Percentiles rank a stretch among this genome's conserved stretches.
Conservation (phyloP, 2,797 vertebrate species). For the Anomalospiza imberbis region DNA sequence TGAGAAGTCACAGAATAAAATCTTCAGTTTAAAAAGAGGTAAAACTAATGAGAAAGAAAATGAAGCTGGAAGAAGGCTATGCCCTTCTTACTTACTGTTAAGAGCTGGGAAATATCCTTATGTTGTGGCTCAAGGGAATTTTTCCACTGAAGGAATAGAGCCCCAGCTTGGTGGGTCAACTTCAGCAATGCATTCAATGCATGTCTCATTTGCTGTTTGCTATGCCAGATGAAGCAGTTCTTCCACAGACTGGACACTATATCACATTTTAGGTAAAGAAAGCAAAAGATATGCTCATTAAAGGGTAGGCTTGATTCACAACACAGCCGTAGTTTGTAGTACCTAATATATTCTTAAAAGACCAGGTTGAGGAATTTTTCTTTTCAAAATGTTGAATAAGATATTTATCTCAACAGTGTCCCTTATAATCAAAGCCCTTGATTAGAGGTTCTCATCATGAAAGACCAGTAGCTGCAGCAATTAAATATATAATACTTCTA, state of each 20-base stretch:
- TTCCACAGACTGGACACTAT: neutral
- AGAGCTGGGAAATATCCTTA: neutral
- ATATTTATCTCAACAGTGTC: constrained; percentile 74
- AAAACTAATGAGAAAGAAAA: neutral
- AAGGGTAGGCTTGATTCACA: neutral
- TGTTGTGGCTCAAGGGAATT: neutral
- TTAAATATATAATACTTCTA: constrained; percentile 68
- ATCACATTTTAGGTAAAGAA: neutral
- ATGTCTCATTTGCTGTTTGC: neutral
- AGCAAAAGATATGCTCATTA: neutral
- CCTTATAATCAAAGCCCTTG: constrained; percentile 75
- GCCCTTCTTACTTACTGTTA: neutral
- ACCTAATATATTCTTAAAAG: constrained; percentile 46
- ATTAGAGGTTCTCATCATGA: constrained; percentile 74
- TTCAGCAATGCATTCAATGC: neutral
- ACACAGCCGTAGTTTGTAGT: neutral
- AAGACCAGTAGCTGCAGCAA: constrained; percentile 67
- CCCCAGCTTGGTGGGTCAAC: neutral
- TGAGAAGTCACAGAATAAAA: neutral
- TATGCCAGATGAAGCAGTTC: neutral
- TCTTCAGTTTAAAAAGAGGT: neutral
- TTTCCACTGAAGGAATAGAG: neutral
- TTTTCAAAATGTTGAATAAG: constrained; percentile 64
- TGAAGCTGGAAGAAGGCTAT: neutral
- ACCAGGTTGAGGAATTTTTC: constrained; percentile 20